A percentile compares a stretch with the other conserved stretches of the same genome.
Conservation (phyloP, 2,797 vertebrate species). For the Allobates femoralis region DNA sequence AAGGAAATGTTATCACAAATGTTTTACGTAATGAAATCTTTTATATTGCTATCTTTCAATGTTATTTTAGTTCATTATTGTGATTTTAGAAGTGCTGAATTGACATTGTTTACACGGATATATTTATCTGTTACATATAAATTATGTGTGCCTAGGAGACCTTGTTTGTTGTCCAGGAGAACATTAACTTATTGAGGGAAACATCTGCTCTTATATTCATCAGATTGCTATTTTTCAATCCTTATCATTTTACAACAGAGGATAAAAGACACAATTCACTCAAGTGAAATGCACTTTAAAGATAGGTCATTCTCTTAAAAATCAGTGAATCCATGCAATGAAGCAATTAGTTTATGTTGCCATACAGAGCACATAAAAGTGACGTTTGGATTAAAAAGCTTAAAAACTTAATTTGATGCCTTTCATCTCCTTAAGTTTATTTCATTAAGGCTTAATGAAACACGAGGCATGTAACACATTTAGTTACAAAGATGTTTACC, state of each 20-base stretch:
- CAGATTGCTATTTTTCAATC: slow-evolving; percentile 47
- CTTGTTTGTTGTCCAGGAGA: slow-evolving; percentile 40
- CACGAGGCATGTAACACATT: background rate
- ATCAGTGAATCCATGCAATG: slow-evolving; percentile 44
- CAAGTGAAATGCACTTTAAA: slow-evolving; percentile 51
- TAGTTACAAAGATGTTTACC: background rate
- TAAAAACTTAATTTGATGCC: background rate
- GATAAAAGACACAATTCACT: slow-evolving; percentile 47
- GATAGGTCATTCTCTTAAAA: slow-evolving; percentile 52
- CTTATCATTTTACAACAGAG: slow-evolving; percentile 54
- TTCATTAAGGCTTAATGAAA: background rate
- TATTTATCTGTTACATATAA: slow-evolving; percentile 7
- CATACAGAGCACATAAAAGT: slow-evolving; percentile 30
- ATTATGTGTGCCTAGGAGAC: slow-evolving; percentile 1
- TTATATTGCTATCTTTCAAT: background rate
- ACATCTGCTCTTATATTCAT: slow-evolving; percentile 44
- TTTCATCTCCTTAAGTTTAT: background rate
- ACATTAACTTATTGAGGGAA: slow-evolving; percentile 52
- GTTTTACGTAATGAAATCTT: background rate
- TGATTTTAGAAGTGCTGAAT: background rate
- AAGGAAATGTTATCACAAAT: background rate
- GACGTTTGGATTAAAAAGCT: background rate
- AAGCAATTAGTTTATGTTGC: slow-evolving; percentile 45
- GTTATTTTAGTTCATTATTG: background rate
- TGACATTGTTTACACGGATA: slow-evolving; percentile 18